Evolutionary conservation across 2,113 vertebrate genomes (phyloP), one percentile per base, ranked within the genome.

Genomic region (Clinocottus analis): DNA sequence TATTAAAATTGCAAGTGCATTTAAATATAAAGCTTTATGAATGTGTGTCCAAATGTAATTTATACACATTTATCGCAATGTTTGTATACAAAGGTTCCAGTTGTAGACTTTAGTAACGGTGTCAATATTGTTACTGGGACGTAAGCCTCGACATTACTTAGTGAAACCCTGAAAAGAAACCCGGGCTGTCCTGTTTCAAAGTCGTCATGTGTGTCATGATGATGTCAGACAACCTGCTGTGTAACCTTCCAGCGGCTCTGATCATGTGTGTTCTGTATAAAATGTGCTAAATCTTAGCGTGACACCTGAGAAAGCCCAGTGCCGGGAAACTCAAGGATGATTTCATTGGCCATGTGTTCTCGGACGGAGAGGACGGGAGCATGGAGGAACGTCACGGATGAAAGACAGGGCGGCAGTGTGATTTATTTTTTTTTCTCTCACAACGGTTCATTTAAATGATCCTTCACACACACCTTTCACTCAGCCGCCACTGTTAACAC

Each of bases 391-490:
- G 35, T 75, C 81, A 87, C 12, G 68, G 69, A 31, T 74, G 51
- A 76, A 73, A 63, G 47, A 58, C 14, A 31, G 51, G 53, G 14
- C 21, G 71, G 33, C 33, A 8, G 53, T 69, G n/a, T 66, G 45
- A 39, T n/a, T n/a, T n/a, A n/a, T n/a, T n/a, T n/a, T n/a, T n/a
- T n/a, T n/a, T n/a, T n/a, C n/a, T n/a, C n/a, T n/a, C n/a, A n/a
- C n/a, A n/a, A 58, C 21, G 33, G 43, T 74, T 70, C 45, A 72
- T 83, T 53, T 27, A 68, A 86, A 81, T 85, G 79, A 69, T 81
- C 72, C 88, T 55, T 82, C 61, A 82, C 81, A 78, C 72, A 85
- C 82, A 84, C 65, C 49, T 33, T 78, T 83, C 64, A 74, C 76
- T 73, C 58, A 55, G 10, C 74, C 35, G 7, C 77, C 69, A 71